phyloP scores from a whole-genome alignment of 35 echinoderm and acorn worm genomes.

The Eucidaris tribuloides region DNA sequence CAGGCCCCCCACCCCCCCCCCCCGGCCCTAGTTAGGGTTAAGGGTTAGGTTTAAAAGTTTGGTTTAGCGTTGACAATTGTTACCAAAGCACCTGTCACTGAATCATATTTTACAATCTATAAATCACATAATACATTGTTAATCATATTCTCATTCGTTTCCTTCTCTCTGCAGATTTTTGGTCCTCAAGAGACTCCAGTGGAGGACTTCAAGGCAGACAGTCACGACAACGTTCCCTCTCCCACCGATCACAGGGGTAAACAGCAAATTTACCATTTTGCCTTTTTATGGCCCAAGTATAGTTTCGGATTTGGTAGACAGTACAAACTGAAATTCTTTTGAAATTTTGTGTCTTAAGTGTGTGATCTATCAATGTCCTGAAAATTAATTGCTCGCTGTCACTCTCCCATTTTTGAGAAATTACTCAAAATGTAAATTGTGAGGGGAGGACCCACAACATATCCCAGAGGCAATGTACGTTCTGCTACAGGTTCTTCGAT shows the following conservation, averaged over 20 bases:
- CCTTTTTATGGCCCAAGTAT: neutral
- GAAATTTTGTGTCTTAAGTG: neutral
- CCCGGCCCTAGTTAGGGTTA: no score
- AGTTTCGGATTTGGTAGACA: neutral
- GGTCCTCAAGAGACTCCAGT: conserved; percentile 53
- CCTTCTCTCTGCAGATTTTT: conserved; percentile 6
- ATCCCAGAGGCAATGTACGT: no score
- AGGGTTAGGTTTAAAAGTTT: neutral
- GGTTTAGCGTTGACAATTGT: neutral
- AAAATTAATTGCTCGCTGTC: neutral
- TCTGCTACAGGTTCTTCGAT: no score
- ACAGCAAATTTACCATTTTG: neutral
- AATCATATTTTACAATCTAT: neutral
- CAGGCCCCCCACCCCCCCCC: no score
- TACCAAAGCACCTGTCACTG: neutral
- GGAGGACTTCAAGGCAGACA: conserved; percentile 40
- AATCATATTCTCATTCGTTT: neutral
- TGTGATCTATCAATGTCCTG: neutral
- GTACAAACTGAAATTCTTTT: neutral
- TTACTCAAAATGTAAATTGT: no score
- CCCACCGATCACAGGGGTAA: conserved; percentile 6
- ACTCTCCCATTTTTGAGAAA: neutral
- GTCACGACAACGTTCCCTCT: neutral
- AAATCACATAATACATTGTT: neutral
- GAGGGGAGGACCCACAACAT: no score